Base-by-base conservation (phyloP, 2,113 vertebrate genomes). In the Laticauda laticaudata region DNA sequence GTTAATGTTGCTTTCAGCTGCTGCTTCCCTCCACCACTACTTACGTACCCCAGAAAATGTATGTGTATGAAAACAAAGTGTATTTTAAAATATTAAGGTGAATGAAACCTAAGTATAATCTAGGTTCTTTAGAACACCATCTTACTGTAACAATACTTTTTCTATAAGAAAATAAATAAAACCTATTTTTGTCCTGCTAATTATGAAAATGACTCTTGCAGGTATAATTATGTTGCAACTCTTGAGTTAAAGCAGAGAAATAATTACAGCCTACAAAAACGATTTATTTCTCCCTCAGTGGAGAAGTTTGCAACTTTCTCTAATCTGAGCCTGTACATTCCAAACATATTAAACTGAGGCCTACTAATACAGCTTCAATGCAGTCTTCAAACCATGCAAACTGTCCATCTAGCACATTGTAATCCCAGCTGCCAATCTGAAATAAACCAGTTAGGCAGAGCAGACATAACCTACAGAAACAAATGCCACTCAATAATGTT, bases 401-500 rank as follows among this genome's bases (percentile, higher is more conserved):
- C 98, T 98, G 97, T 97, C 97, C 94, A 92, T 97, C 98, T 94
- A 96, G 95, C 92, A 95, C 96, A 96, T 97, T 94, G 95, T 98
- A 98, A 98, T 98, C 97, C 98, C 96, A 97, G 97, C 98, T 98
- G 98, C 98, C 98, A 98, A 98, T 98, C 97, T 98, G 98, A 99
- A 98, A 98, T 96, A 98, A 98, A 98, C 98, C 98, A 99, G 98
- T 98, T 97, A 97, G 97, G 98, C 96, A 97, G 96, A 98, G 97
- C 97, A 98, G 98, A 98, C 98, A 98, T 97, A 97, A 98, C 96
- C 97, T 97, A 98, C 97, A 98, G 98, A 98, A 98, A 98, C 98
- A 98, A 98, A 98, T 95, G 98, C 98, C 98, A 98, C 97, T 99
- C 98, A 98, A 97, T 98, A 98, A 97, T 95, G 97, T 96, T 97